These are phyloP conservation scores for Trichogramma pretiosum DNA, from an alignment of 1,140 invertebrate genomes.

Conservation along the genomic window DNA sequence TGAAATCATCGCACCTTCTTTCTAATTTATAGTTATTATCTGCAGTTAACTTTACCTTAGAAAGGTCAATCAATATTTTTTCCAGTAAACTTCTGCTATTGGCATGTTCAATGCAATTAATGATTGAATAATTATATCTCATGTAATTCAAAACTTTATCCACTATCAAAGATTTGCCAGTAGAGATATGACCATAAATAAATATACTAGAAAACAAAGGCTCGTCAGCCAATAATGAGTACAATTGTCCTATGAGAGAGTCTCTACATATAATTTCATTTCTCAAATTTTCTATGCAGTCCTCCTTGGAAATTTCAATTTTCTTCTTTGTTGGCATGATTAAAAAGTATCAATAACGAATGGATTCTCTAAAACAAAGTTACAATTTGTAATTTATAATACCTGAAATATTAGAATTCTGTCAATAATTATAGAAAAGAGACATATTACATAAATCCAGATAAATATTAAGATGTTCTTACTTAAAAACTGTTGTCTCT, in stretches of 20 bases:
- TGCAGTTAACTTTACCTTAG: slow-evolving; percentile 32
- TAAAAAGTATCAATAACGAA: too few relatives aligned
- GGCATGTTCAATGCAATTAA: slow-evolving; percentile 80
- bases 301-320: slow-evolving; percentile 46
- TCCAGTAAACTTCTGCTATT: slow-evolving; percentile 67
- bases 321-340: too few relatives aligned
- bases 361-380: too few relatives aligned
- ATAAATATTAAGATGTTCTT: too few relatives aligned
- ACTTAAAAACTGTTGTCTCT: too few relatives aligned
- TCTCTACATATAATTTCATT: slow-evolving; percentile 51
- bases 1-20: slow-evolving; percentile 61
- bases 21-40: slow-evolving; percentile 29
- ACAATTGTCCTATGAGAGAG: slow-evolving; percentile 48
- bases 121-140: slow-evolving; percentile 52
- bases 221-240: slow-evolving; percentile 52
- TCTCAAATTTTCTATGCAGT: slow-evolving; percentile 34
- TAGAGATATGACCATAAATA: slow-evolving; percentile 68
- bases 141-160: slow-evolving; percentile 50
- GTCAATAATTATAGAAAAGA: too few relatives aligned
- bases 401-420: too few relatives aligned
- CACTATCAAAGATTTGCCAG: slow-evolving; percentile 69
- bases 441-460: too few relatives aligned
- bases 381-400: too few relatives aligned
- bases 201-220: slow-evolving; percentile 58
- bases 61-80: slow-evolving; percentile 58